A percentile compares a stretch with the other conserved stretches of the same genome.
phyloP scores from a whole-genome alignment of 2,113 vertebrate species.

The Tichodroma muraria region DNA sequence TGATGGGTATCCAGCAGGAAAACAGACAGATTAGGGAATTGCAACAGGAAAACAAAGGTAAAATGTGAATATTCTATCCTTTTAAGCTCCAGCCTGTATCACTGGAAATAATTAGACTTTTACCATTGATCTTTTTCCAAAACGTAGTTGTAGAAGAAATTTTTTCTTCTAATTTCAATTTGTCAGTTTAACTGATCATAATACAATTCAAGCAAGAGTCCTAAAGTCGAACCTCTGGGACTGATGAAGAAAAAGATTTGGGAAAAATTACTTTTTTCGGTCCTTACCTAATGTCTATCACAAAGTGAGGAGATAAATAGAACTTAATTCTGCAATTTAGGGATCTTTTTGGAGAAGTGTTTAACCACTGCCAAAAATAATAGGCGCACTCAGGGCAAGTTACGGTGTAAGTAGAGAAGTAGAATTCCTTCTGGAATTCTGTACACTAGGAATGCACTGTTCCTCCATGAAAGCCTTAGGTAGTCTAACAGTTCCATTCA shows the following conservation, averaged over 20 bases:
- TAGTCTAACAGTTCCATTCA: not conserved
- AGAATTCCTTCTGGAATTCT: not conserved
- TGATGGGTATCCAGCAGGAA: conserved; percentile 96
- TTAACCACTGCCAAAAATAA: not conserved
- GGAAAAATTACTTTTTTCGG: not conserved
- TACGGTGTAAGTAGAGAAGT: not conserved
- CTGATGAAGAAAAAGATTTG: not conserved
- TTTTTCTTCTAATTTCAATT: not conserved
- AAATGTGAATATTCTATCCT: not conserved
- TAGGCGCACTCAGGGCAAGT: not conserved
- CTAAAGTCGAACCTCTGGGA: not conserved
- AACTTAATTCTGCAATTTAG: not conserved
- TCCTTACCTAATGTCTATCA: not conserved
- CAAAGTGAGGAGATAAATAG: not conserved
- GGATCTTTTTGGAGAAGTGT: not conserved
- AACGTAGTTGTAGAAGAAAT: not conserved
- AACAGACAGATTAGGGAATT: conserved; percentile 95
- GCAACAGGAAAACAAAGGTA: conserved; percentile 97
- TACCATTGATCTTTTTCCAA: not conserved
- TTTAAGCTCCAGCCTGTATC: not conserved
- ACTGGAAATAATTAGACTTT: not conserved
- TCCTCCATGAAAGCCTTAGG: not conserved
- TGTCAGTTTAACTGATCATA: not conserved
- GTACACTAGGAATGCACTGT: not conserved
- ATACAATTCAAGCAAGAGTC: not conserved